Conservation (phyloP, 2,888 invertebrate species). For the Drosophila monieri region DNA sequence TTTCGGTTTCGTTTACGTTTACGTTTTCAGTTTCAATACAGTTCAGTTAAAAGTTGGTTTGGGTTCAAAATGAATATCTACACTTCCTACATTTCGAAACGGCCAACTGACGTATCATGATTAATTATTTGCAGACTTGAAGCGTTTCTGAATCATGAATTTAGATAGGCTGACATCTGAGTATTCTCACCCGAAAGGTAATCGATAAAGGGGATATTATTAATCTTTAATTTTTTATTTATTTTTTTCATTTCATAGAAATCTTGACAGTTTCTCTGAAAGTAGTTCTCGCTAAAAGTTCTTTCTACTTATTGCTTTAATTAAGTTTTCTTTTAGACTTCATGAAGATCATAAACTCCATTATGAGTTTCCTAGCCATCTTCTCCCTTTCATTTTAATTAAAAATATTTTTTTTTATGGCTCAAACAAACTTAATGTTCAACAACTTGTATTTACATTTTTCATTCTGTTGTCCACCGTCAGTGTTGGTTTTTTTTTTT, state of each 20-base stretch:
- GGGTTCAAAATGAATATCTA: conserved; percentile 16
- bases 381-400: conserved; percentile 24
- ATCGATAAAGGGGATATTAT: neutral
- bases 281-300: neutral
- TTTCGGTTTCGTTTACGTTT: conserved; percentile 2
- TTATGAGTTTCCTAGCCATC: conserved; percentile 13
- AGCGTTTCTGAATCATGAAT: conserved; percentile 42
- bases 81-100: conserved; percentile 37
- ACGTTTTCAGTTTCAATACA: conserved; percentile 6
- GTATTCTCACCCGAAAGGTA: conserved; percentile 11
- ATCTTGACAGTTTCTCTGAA: neutral
- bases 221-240: neutral
- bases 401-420: conserved; percentile 27
- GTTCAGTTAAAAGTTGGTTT: conserved; percentile 13
- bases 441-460: conserved; percentile 44
- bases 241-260: neutral
- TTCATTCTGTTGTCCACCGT: conserved; percentile 28
- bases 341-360: conserved; percentile 15
- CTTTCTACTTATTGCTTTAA: conserved; percentile 5
- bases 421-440: conserved; percentile 33
- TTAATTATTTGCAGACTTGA: conserved; percentile 62
- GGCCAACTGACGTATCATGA: conserved; percentile 39
- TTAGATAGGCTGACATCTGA: conserved; percentile 41
- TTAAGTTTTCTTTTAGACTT: conserved; percentile 11
- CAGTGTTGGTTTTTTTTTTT: neutral